Base-by-base conservation (phyloP, 2,113 vertebrate genomes). In the Corvus cornix region DNA sequence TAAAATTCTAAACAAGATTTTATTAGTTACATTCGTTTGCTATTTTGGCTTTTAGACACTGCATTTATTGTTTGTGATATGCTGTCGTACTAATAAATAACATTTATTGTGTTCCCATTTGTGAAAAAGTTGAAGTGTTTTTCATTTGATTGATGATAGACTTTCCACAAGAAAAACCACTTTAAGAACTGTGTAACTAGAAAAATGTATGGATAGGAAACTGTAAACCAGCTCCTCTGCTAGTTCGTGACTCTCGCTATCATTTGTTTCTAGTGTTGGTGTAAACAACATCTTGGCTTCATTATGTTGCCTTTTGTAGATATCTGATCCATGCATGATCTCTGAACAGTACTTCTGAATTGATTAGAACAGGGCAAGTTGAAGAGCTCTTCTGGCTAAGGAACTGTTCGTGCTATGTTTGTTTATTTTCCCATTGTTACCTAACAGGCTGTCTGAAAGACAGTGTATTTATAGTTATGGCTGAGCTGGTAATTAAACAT, bases 271-370 rank as follows among this genome's bases (percentile, higher is more conserved):
- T 82, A 11, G 41, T 44, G 33, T n/a, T 86, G 39, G 41, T 94
- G 80, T 94, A 93, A 82, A 87, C 86, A 96, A 78, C 84, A 67
- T 93, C 89, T 89, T 95, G 84, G 30, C 60, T 96, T 96, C 18
- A 30, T 85, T 96, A 81, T 73, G 22, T 72, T 91, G 82, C 69
- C 86, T 92, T 93, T 84, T 79, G 86, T 85, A 92, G 84, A 76
- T 88, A 62, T 83, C 90, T 91, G 84, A 60, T 92, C 75, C 62
- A 52, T 80, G 75, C 74, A 63, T 51, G 55, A 85, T 90, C 77
- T 93, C 9, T 84, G 81, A 87, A 52, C 48, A 95, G 22, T 28
- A 37, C 33, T 96, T 0, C 0, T 78, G 48, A 79, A 66, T 31
- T 95, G 51, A 53, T 84, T 52, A 64, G 88, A 88, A 44, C 31